phyloP scores from a whole-genome alignment of 2,888 invertebrate genomes.

The Xestia rhomboidea region DNA sequence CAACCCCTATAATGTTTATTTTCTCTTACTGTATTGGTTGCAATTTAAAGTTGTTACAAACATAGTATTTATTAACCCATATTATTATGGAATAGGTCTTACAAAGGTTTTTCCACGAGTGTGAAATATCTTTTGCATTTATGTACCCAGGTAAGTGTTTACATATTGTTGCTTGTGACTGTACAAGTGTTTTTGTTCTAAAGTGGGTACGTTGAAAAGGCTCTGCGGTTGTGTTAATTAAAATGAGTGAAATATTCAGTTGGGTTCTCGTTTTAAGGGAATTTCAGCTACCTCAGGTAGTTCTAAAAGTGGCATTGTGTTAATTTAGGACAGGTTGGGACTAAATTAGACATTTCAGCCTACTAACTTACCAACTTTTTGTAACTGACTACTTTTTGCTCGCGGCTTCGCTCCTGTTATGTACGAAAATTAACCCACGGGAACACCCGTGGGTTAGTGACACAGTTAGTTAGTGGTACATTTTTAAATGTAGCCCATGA shows the following conservation, averaged over 20 bases:
- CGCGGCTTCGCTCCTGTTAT: no score
- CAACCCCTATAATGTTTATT: not conserved
- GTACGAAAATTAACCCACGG: no score
- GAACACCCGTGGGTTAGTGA: no score
- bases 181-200: slow-evolving; percentile 25
- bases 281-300: not conserved
- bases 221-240: slow-evolving; percentile 30
- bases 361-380: not conserved
- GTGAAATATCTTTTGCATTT: not conserved
- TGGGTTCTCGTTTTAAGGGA: slow-evolving; percentile 4
- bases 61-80: not conserved
- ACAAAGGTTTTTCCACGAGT: not conserved
- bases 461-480: no score
- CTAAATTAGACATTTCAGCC: not conserved
- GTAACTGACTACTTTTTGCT: not conserved
- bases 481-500: no score
- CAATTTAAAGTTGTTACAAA: not conserved
- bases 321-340: slow-evolving; percentile 1
- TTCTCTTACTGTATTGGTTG: no score
- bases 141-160: not conserved
- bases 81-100: not conserved
- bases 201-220: slow-evolving; percentile 14
- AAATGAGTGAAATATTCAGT: slow-evolving; percentile 45
- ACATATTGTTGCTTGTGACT: not conserved
- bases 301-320: not conserved